Conservation (phyloP, 2,888 invertebrate genomes). For the Asteroscopus sphinx region DNA sequence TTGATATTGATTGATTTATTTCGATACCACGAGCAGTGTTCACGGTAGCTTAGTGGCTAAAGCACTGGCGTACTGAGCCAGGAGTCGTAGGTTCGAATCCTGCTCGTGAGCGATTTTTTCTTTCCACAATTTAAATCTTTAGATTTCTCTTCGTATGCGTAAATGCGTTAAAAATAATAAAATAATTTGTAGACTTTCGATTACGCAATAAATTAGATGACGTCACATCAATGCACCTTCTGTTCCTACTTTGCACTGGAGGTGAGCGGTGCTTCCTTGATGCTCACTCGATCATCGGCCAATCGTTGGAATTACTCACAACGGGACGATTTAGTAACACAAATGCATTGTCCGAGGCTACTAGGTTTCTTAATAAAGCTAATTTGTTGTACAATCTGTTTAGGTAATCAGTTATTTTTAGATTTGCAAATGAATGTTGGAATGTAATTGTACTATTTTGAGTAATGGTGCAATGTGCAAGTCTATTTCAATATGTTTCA, state of each 20-base stretch:
- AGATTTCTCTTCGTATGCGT: no score
- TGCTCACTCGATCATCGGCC: conserved; percentile 60
- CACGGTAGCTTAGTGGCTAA: no score
- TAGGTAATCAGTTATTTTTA: conserved; percentile 31
- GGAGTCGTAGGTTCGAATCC: no score
- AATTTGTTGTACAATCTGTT: conserved; percentile 42
- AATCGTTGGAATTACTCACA: conserved; percentile 58
- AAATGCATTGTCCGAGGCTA: conserved; percentile 44
- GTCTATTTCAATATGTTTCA: background rate
- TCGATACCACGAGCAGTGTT: no score
- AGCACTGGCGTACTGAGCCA: no score
- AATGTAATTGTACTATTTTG: conserved; percentile 25
- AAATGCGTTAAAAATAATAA: no score
- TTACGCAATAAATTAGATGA: background rate
- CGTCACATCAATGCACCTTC: conserved; percentile 30
- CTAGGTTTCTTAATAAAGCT: conserved; percentile 42
- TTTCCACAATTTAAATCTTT: no score
- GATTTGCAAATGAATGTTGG: conserved; percentile 29
- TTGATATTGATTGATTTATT: no score
- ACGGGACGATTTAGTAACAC: conserved; percentile 41
- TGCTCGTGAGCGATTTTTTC: no score
- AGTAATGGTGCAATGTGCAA: conserved; percentile 14
- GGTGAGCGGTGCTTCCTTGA: conserved; percentile 70
- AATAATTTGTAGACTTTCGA: background rate
- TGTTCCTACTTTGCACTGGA: conserved; percentile 20